phyloP scores from a whole-genome alignment of 2,888 invertebrate species.

The Pandemis cinnamomeana region DNA sequence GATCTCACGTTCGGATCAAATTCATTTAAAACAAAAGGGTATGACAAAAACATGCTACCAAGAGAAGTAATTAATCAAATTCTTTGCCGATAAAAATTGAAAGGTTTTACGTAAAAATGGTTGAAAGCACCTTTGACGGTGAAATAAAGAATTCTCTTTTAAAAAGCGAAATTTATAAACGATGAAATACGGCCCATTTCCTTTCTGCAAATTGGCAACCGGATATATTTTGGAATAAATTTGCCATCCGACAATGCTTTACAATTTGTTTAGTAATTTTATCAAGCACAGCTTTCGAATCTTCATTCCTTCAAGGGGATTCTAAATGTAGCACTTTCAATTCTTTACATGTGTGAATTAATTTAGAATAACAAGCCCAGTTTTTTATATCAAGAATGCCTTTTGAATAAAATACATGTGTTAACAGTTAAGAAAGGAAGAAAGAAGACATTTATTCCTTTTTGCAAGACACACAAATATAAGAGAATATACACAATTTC shows the following conservation, averaged over 20 bases:
- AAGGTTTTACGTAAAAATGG: conserved; percentile 3
- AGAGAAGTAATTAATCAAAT: conserved; percentile 17
- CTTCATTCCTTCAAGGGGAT: too few relatives aligned
- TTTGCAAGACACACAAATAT: too few relatives aligned
- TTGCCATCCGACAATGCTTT: conserved; percentile 8
- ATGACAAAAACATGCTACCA: conserved; percentile 1
- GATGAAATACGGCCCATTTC: not conserved
- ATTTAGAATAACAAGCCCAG: too few relatives aligned
- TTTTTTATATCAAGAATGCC: too few relatives aligned
- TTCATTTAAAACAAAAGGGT: conserved; percentile 3
- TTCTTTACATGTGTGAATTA: too few relatives aligned
- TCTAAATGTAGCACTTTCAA: too few relatives aligned
- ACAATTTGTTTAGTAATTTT: not conserved
- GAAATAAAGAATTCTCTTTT: conserved; percentile 6
- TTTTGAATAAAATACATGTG: too few relatives aligned
- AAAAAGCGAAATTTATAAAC: not conserved
- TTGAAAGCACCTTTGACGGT: not conserved
- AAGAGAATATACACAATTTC: too few relatives aligned
- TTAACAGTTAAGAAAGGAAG: too few relatives aligned
- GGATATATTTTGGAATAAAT: conserved; percentile 13
- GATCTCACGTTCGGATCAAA: not conserved
- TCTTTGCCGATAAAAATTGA: conserved; percentile 3
- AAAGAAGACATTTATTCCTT: too few relatives aligned
- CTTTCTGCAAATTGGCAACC: conserved; percentile 1
- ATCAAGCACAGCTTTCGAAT: not conserved